Conservation (phyloP, 1,140 invertebrate genomes). For the Drosophila nigromelanica region DNA sequence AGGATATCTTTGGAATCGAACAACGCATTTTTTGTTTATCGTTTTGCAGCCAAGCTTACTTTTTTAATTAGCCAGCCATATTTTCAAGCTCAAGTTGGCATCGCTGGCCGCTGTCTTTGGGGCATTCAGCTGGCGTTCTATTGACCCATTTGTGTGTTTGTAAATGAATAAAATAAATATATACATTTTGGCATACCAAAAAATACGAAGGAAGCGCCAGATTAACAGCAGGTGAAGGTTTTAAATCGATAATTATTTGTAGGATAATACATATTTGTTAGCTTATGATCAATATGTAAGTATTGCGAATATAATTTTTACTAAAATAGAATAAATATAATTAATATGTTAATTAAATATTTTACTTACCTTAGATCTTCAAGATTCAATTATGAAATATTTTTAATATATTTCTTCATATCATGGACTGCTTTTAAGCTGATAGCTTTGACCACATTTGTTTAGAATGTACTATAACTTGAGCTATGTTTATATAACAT, state of each 20-base stretch:
- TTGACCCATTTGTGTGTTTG: slow-evolving; percentile 68
- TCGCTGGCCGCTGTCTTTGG: slow-evolving; percentile 20
- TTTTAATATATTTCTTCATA: no score
- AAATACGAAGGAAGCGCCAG: not conserved
- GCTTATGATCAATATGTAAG: not conserved
- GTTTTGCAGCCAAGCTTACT: slow-evolving; percentile 42
- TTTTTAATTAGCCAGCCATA: slow-evolving; percentile 72
- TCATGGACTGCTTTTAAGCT: no score
- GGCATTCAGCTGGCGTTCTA: slow-evolving; percentile 57
- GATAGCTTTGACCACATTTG: no score
- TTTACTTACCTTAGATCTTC: no score
- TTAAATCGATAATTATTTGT: no score
- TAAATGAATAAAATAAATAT: slow-evolving; percentile 14
- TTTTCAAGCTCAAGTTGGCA: slow-evolving; percentile 51
- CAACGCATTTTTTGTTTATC: not conserved
- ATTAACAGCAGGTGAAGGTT: not conserved
- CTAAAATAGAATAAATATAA: no score
- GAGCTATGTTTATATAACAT: not conserved
- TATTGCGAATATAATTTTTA: no score
- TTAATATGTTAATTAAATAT: no score
- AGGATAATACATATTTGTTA: no score
- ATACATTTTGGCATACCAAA: slow-evolving; percentile 47
- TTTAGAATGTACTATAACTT: no score
- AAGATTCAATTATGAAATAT: no score
- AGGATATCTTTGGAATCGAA: slow-evolving; percentile 32